A percentile compares a stretch with the other conserved stretches of the same genome.
Conservation (phyloP, 2,888 invertebrate species). For the Eupsilia transversa region DNA sequence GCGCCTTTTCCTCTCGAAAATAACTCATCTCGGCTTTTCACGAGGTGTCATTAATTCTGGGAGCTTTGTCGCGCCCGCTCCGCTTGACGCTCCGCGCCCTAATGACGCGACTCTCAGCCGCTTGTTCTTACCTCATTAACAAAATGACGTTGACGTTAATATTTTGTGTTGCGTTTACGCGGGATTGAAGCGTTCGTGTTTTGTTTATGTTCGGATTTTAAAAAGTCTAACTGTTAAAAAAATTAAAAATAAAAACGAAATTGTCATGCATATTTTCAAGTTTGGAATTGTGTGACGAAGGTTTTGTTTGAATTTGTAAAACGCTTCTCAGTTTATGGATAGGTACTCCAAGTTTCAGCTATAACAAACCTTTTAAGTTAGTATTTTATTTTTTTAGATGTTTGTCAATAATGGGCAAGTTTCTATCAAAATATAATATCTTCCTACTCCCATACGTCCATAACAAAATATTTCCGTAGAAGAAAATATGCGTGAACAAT, state of each 20-base stretch:
- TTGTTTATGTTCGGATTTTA: conserved; percentile 33
- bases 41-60: conserved; percentile 88
- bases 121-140: conserved; percentile 88
- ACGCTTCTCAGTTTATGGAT: neutral
- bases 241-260: conserved; percentile 8
- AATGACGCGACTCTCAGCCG: conserved; percentile 83
- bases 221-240: conserved; percentile 18
- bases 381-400: neutral
- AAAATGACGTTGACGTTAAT: conserved; percentile 72
- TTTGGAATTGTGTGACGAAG: conserved; percentile 8
- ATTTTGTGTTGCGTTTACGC: conserved; percentile 65
- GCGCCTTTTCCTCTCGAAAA: conserved; percentile 90
- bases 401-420: neutral
- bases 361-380: neutral
- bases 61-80: conserved; percentile 80
- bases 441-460: conserved; percentile 6
- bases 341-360: neutral
- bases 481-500: conserved; percentile 84
- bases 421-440: conserved; percentile 3
- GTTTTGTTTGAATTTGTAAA: neutral
- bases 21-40: conserved; percentile 89
- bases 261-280: neutral
- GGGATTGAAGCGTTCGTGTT: conserved; percentile 55
- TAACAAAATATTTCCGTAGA: conserved; percentile 74
- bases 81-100: conserved; percentile 77